Percentiles rank a stretch among this genome's conserved stretches.
Evolutionary conservation across 2,888 invertebrate genomes (phyloP).

Genomic region (Drosophila cracens): DNA sequence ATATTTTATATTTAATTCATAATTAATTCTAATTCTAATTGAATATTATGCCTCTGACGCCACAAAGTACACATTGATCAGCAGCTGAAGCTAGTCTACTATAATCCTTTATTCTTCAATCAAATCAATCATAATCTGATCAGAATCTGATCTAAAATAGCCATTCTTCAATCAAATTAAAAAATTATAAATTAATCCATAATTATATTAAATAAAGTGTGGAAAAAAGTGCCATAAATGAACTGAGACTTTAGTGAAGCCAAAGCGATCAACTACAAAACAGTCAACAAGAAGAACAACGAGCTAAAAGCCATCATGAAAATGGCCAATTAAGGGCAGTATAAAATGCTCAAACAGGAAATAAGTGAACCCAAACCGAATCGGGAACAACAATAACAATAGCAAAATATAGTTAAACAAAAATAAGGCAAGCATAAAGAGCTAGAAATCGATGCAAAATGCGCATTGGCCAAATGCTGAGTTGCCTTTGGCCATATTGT

Average conservation of each 20-base stretch:
- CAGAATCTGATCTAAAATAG: fast-evolving
- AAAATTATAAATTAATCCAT: background rate
- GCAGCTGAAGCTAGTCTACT: no score
- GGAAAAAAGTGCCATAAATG: conserved; percentile 10
- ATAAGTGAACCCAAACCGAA: conserved; percentile 26
- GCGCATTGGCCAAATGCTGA: conserved; percentile 80
- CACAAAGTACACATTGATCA: background rate
- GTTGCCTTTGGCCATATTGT: conserved; percentile 76
- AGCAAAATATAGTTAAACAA: conserved; percentile 18
- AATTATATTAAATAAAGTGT: background rate
- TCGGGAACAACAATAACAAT: conserved; percentile 30
- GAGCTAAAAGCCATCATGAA: conserved; percentile 45
- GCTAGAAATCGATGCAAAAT: conserved; percentile 71
- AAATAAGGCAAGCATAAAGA: conserved; percentile 22
- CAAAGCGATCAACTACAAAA: conserved; percentile 31
- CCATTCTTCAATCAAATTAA: background rate
- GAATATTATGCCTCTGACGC: no score
- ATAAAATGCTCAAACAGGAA: conserved; percentile 50
- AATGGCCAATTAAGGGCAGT: conserved; percentile 54
- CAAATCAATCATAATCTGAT: no score
- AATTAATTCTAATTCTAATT: no score
- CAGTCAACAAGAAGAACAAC: conserved; percentile 7
- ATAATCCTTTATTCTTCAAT: no score
- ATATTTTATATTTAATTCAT: background rate
- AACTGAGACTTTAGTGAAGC: conserved; percentile 8